Percentiles rank a stretch among this genome's conserved stretches.
phyloP scores from a whole-genome alignment of 2,113 vertebrate genomes.

The Actenoides lindsayi region DNA sequence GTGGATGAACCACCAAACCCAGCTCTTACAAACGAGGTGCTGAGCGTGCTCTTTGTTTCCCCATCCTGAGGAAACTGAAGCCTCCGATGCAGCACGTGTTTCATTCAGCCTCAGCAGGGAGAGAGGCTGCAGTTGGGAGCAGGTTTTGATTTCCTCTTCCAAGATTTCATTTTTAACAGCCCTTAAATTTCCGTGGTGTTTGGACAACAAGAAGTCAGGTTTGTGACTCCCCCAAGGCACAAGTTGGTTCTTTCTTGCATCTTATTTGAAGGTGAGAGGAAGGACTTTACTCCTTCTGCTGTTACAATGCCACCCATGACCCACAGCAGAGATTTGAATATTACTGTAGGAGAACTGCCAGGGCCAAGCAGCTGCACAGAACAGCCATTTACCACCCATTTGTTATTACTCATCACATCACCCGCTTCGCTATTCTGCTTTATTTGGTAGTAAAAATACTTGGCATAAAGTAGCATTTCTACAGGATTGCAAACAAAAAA shows the following conservation, averaged over 20 bases:
- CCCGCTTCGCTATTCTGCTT: background rate
- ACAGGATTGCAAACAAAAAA: background rate
- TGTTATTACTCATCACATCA: background rate
- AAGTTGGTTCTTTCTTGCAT: background rate
- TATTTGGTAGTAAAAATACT: background rate
- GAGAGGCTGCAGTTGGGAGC: background rate
- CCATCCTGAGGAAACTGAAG: background rate
- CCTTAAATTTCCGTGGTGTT: background rate
- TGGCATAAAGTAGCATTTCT: background rate
- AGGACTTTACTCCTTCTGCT: background rate
- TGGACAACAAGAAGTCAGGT: background rate
- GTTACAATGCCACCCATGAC: background rate
- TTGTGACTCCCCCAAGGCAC: background rate
- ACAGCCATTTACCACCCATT: background rate
- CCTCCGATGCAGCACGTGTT: accelerated
- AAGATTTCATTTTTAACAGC: background rate
- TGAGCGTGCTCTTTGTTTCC: accelerated
- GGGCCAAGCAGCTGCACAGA: background rate
- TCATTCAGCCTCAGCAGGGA: background rate
- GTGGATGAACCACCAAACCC: accelerated
- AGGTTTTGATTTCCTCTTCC: background rate
- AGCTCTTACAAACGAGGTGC: background rate
- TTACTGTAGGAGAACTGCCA: background rate
- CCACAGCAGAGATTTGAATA: accelerated
- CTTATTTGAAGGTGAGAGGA: background rate